phyloP scores from a whole-genome alignment of 2,888 invertebrate species.

The Acleris holmiana region DNA sequence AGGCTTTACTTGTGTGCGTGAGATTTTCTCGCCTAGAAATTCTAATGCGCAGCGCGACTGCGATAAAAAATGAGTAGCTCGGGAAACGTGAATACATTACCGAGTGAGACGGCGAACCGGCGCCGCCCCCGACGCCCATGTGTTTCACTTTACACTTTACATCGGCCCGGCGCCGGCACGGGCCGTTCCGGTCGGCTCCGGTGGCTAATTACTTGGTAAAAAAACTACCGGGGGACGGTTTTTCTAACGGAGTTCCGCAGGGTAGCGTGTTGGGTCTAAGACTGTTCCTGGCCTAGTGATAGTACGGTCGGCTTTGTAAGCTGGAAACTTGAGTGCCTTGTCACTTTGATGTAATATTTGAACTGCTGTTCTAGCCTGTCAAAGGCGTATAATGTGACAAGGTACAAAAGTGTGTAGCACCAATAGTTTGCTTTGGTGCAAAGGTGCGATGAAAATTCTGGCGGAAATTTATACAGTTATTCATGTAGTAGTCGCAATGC shows the following conservation, averaged over 20 bases:
- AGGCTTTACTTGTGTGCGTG: constrained; percentile 59
- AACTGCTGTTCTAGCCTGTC: too few species aligned
- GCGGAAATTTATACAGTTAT: too few species aligned
- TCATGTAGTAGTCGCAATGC: too few species aligned
- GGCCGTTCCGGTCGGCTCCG: constrained; percentile 1
- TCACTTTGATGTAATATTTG: too few species aligned
- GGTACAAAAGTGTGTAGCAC: too few species aligned
- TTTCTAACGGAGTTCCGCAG: constrained; percentile 1
- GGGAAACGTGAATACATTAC: constrained; percentile 82
- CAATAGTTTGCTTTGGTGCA: too few species aligned
- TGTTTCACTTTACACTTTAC: constrained; percentile 69
- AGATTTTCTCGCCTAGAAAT: constrained; percentile 83
- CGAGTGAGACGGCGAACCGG: constrained; percentile 66
- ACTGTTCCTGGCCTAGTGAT: too few species aligned
- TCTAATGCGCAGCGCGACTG: constrained; percentile 83
- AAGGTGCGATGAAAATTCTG: too few species aligned
- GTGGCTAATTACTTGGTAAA: constrained; percentile 29
- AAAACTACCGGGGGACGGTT: constrained; percentile 20
- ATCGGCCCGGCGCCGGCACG: constrained; percentile 59
- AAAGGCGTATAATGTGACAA: too few species aligned
- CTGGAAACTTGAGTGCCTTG: too few species aligned
- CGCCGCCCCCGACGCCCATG: constrained; percentile 56
- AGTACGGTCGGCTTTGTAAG: too few species aligned
- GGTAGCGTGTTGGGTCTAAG: too few species aligned
- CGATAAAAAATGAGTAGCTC: constrained; percentile 82